phyloP scores from a whole-genome alignment of 1,140 invertebrate genomes.

The Cylas formicarius region DNA sequence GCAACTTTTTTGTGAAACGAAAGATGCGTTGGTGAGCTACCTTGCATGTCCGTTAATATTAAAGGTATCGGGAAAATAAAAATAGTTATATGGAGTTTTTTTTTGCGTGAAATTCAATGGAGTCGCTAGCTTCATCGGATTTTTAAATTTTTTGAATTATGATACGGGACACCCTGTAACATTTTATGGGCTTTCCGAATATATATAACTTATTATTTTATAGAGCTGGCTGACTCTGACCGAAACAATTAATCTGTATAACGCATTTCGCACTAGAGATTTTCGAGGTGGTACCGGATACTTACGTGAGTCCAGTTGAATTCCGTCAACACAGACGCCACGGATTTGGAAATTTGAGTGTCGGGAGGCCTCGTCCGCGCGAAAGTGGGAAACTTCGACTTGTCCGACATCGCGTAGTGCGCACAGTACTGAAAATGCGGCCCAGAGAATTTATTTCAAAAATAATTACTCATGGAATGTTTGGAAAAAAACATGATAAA shows the following conservation, averaged over 20 bases:
- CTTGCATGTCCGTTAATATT: constrained; percentile 1
- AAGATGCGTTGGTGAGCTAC: no score
- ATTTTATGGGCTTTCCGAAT: no score
- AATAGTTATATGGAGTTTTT: no score
- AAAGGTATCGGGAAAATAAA: background rate
- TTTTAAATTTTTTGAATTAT: no score
- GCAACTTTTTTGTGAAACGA: constrained; percentile 3
- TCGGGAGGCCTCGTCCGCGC: constrained; percentile 87
- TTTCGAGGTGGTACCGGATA: no score
- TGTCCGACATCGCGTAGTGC: constrained; percentile 78
- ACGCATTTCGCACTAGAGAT: constrained; percentile 4
- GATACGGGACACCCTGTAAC: no score
- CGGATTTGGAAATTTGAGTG: constrained; percentile 84
- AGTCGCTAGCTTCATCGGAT: no score
- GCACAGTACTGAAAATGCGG: constrained; percentile 80
- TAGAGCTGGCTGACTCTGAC: no score
- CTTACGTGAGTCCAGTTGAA: constrained; percentile 80
- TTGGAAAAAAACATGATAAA: background rate
- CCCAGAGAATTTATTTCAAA: no score
- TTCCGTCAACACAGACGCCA: constrained; percentile 66
- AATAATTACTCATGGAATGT: constrained; percentile 4
- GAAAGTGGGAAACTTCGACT: constrained; percentile 83
- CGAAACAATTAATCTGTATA: no score
- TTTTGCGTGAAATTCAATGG: no score
- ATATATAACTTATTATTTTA: no score